Conservation (phyloP, 2,113 vertebrate genomes). For the Todiramphus chloris region DNA sequence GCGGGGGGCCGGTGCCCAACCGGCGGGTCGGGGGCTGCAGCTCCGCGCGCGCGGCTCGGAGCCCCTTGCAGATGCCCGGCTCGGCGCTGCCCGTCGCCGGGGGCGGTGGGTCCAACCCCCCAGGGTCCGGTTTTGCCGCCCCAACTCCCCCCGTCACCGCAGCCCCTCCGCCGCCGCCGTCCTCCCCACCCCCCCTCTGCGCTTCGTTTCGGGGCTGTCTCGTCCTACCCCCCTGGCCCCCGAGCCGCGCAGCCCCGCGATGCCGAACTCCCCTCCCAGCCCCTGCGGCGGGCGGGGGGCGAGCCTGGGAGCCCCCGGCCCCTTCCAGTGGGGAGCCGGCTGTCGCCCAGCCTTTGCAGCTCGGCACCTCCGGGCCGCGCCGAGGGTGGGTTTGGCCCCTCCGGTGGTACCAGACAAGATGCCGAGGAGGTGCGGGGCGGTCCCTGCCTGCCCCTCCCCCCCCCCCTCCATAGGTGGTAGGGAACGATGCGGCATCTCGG, state of each 20-base stretch:
- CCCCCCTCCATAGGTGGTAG: background rate
- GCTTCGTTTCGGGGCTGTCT: background rate
- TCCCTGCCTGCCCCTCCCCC: background rate
- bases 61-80: no score
- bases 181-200: background rate
- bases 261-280: background rate
- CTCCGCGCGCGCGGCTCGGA: no score
- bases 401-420: background rate
- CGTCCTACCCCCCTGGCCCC: background rate
- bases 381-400: background rate
- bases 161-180: background rate
- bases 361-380: background rate
- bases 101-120: no score
- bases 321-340: background rate
- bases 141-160: background rate
- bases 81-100: no score
- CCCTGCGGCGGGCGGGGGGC: background rate
- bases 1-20: no score
- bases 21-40: no score
- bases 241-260: background rate
- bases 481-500: background rate
- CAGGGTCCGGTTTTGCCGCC: background rate
- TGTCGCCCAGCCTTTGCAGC: background rate
- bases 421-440: no score
- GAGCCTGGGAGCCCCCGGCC: background rate